Evolutionary conservation across 2,113 vertebrate genomes (phyloP).

Genomic region (Gasterosteus nipponicus): DNA sequence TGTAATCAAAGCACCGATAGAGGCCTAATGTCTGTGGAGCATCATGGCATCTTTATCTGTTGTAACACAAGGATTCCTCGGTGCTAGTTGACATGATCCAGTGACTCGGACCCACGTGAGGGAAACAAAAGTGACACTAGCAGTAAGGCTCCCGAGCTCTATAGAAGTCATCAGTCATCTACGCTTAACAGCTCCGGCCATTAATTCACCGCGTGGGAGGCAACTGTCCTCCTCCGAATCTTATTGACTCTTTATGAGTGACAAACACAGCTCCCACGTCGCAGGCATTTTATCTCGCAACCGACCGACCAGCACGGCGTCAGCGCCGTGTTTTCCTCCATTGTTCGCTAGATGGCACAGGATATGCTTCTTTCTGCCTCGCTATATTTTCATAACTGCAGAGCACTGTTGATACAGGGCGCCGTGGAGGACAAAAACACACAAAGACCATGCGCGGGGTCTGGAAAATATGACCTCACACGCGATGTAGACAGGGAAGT

Average conservation of each 20-base stretch:
- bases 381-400: slow-evolving; percentile 71
- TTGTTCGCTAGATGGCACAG: slow-evolving; percentile 62
- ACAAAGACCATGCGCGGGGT: slow-evolving; percentile 48
- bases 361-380: slow-evolving; percentile 54
- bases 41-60: slow-evolving; percentile 57
- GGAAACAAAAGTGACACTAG: slow-evolving; percentile 62
- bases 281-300: slow-evolving; percentile 47
- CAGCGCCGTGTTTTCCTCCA: slow-evolving; percentile 54
- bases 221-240: slow-evolving; percentile 59
- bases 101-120: slow-evolving; percentile 55
- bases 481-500: slow-evolving; percentile 53
- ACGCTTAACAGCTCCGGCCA: slow-evolving; percentile 52
- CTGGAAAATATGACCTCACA: slow-evolving; percentile 78
- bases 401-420: slow-evolving; percentile 65
- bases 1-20: slow-evolving; percentile 38
- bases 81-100: slow-evolving; percentile 67
- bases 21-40: slow-evolving; percentile 39
- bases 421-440: slow-evolving; percentile 58
- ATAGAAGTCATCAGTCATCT: slow-evolving; percentile 73
- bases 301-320: slow-evolving; percentile 57
- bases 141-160: slow-evolving; percentile 50
- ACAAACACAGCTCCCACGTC: slow-evolving; percentile 48
- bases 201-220: slow-evolving; percentile 71
- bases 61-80: slow-evolving; percentile 42
- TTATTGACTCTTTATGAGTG: slow-evolving; percentile 62